Percentiles rank a stretch among this genome's conserved stretches.
Conservation (phyloP, 2,113 vertebrate genomes). For the Spea bombifrons region DNA sequence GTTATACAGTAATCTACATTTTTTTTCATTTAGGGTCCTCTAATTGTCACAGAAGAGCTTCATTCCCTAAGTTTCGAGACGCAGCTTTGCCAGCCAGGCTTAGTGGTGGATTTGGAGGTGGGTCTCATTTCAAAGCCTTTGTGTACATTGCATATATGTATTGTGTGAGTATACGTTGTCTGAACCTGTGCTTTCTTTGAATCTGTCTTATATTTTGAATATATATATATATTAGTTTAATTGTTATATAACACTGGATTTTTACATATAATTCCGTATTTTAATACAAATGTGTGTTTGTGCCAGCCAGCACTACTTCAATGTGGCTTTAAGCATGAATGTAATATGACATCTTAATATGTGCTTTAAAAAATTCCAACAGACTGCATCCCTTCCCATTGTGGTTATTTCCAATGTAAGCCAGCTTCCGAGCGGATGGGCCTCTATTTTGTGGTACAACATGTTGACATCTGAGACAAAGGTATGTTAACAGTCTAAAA, state of each 20-base stretch:
- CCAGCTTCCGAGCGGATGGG: conserved; percentile 96
- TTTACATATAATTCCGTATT: too few species aligned
- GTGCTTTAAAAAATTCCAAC: background rate
- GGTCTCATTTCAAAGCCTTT: conserved; percentile 35
- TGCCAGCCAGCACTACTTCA: too few species aligned
- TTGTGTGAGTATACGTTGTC: too few species aligned
- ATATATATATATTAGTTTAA: too few species aligned
- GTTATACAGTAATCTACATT: too few species aligned
- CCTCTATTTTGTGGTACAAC: conserved; percentile 98
- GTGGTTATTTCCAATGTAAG: conserved; percentile 97
- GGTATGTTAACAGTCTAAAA: conserved; percentile 58
- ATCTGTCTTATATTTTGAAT: too few species aligned
- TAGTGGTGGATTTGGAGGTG: conserved; percentile 88
- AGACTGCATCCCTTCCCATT: conserved; percentile 88
- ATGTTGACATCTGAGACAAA: conserved; percentile 87
- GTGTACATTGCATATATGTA: too few species aligned
- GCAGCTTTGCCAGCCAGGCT: conserved; percentile 80
- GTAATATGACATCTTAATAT: background rate
- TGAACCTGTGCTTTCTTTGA: too few species aligned
- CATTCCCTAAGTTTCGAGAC: conserved; percentile 95
- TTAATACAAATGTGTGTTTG: too few species aligned
- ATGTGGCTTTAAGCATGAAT: too few species aligned
- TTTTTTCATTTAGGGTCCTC: conserved; percentile 73
- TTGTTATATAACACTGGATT: too few species aligned
- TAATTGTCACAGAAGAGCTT: conserved; percentile 96